These are phyloP conservation scores for Protobothrops flavoviridis DNA, from an alignment of 2,113 vertebrate genomes.

Conservation along the genomic window DNA sequence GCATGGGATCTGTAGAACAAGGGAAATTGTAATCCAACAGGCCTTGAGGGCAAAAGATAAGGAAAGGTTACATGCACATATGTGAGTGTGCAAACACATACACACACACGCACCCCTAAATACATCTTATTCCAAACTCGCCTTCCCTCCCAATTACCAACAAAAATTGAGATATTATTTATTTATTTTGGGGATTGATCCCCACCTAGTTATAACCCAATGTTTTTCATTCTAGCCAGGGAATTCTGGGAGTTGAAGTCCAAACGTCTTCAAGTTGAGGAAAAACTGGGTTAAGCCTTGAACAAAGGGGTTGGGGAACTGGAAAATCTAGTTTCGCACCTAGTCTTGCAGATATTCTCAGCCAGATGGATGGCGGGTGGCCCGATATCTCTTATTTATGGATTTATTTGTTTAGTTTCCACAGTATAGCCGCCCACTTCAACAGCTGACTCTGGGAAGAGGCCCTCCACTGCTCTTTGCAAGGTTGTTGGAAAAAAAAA, in stretches of 20 bases:
- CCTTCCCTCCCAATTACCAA: background rate
- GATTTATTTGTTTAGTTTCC: background rate
- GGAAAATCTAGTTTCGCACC: background rate
- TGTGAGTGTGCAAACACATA: rapidly evolving
- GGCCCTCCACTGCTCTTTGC: background rate
- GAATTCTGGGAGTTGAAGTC: background rate
- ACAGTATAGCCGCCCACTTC: no score
- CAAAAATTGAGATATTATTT: background rate
- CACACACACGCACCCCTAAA: background rate
- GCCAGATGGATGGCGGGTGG: background rate
- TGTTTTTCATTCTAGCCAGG: background rate
- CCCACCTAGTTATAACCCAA: background rate
- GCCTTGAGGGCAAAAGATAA: background rate
- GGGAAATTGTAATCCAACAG: background rate
- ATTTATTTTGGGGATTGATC: background rate
- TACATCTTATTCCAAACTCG: background rate
- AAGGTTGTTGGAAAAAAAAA: rapidly evolving
- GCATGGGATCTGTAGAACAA: background rate
- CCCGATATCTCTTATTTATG: background rate
- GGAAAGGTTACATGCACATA: background rate
- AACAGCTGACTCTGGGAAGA: background rate
- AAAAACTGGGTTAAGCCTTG: background rate
- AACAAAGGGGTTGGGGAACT: background rate
- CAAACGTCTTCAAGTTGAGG: background rate
- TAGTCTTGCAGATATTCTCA: background rate